A percentile compares a stretch with the other conserved stretches of the same genome.
phyloP scores from a whole-genome alignment of 2,113 vertebrate species.

The Parus major region DNA sequence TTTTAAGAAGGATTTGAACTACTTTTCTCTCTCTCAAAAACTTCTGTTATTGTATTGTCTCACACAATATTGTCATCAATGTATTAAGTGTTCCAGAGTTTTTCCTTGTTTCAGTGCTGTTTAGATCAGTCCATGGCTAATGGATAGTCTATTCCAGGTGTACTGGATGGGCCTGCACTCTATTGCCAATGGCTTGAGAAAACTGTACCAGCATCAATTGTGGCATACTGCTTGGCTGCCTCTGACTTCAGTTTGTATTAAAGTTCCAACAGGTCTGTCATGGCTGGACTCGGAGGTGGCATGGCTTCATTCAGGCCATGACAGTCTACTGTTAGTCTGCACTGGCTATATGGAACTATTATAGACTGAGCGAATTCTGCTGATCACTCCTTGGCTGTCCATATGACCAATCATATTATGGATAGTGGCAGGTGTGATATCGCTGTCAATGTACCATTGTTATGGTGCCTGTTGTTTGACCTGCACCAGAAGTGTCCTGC shows the following conservation, averaged over 20 bases:
- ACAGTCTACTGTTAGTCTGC: not conserved
- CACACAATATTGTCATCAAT: not conserved
- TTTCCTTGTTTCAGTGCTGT: not conserved
- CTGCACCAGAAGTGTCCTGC: too few relatives aligned
- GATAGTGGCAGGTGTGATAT: not conserved
- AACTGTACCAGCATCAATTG: not conserved
- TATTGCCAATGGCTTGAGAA: not conserved
- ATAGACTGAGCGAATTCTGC: not conserved
- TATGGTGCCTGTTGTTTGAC: not conserved
- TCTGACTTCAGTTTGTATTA: not conserved
- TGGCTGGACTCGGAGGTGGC: fast-evolving
- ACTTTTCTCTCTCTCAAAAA: not conserved
- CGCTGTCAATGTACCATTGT: fast-evolving
- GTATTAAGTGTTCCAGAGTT: not conserved
- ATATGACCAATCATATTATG: not conserved
- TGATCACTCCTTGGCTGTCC: not conserved
- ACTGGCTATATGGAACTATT: not conserved
- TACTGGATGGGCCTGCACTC: not conserved
- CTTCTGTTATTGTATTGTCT: not conserved
- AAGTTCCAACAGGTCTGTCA: not conserved
- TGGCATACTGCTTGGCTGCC: not conserved
- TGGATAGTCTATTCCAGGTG: not conserved
- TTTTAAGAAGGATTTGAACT: not conserved
- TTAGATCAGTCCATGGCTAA: not conserved
- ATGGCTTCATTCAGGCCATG: not conserved